A percentile compares a stretch with the other conserved stretches of the same genome.
Evolutionary conservation across 1,140 invertebrate genomes (phyloP).

Genomic region (Marisa cornuarietis): DNA sequence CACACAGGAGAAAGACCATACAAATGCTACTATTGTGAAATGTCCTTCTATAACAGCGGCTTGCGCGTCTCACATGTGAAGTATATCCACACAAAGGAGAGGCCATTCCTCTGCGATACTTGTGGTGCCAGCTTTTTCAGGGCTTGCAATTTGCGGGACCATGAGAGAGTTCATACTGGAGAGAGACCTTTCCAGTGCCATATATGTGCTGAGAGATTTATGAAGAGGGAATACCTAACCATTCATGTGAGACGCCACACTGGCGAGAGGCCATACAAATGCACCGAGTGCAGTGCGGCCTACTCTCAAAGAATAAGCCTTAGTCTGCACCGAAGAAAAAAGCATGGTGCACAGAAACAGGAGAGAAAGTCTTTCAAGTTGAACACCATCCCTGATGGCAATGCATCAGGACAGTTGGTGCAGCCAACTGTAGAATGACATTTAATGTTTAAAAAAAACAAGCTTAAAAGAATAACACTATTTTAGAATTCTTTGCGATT

Average conservation of each 20-base stretch:
- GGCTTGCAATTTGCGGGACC: constrained; percentile 1
- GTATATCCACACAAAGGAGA: constrained; percentile 4
- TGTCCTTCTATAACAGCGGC: not conserved
- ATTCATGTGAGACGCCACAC: constrained; percentile 22
- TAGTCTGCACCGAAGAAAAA: constrained; percentile 14
- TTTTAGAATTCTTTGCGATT: too few species aligned
- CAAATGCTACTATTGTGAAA: constrained; percentile 16
- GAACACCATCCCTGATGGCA: too few species aligned
- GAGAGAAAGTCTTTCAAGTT: not conserved
- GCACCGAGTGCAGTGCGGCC: not conserved
- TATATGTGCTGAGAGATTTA: constrained; percentile 13
- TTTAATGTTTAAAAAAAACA: too few species aligned
- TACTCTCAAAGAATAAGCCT: constrained; percentile 12
- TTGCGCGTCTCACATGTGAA: not conserved
- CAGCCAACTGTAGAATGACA: too few species aligned
- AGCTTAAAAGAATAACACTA: too few species aligned
- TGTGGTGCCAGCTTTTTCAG: constrained; percentile 12
- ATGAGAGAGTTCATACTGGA: constrained; percentile 10
- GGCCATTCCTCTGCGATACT: constrained; percentile 14
- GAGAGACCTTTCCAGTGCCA: constrained; percentile 19
- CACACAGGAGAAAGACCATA: constrained; percentile 6
- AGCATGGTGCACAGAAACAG: constrained; percentile 8
- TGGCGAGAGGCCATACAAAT: constrained; percentile 14
- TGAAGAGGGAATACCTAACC: constrained; percentile 14
- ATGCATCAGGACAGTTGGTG: too few species aligned